Percentiles rank a stretch among this genome's conserved stretches.
phyloP scores from a whole-genome alignment of 2,113 vertebrate genomes.

The Blennius ocellaris region DNA sequence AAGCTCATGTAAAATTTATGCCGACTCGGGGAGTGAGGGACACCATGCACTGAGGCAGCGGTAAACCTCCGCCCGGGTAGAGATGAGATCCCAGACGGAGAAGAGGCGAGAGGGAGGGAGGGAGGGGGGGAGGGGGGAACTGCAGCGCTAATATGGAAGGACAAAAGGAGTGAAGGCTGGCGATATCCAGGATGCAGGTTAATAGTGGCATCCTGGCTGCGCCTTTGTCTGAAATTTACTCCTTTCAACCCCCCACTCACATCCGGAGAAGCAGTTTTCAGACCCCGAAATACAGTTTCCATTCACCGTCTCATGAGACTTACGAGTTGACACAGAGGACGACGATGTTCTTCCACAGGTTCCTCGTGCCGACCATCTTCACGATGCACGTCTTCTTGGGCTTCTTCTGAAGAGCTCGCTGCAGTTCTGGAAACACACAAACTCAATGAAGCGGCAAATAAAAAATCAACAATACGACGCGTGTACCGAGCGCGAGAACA shows the following conservation, averaged over 20 bases:
- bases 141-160: slow-evolving; percentile 44
- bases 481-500: neutral
- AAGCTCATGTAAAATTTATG: slow-evolving; percentile 77
- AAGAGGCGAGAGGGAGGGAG: slow-evolving; percentile 20
- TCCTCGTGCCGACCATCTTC: slow-evolving; percentile 95
- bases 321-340: slow-evolving; percentile 98
- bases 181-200: slow-evolving; percentile 59
- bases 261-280: neutral
- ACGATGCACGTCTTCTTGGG: slow-evolving; percentile 95
- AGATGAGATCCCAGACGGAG: slow-evolving; percentile 39
- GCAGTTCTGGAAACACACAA: slow-evolving; percentile 85
- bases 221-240: slow-evolving; percentile 29
- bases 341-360: slow-evolving; percentile 98
- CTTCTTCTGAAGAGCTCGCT: slow-evolving; percentile 88
- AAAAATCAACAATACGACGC: neutral
- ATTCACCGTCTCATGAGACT: slow-evolving; percentile 65
- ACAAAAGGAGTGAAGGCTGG: slow-evolving; percentile 24
- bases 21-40: slow-evolving; percentile 58
- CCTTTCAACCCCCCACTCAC: neutral
- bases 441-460: neutral
- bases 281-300: neutral
- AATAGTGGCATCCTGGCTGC: slow-evolving; percentile 23
- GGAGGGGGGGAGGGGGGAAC: slow-evolving; percentile 44
- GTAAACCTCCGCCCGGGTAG: slow-evolving; percentile 31
- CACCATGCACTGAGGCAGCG: slow-evolving; percentile 41